phyloP scores from a whole-genome alignment of 2,113 vertebrate species.

The Nibea albiflora region DNA sequence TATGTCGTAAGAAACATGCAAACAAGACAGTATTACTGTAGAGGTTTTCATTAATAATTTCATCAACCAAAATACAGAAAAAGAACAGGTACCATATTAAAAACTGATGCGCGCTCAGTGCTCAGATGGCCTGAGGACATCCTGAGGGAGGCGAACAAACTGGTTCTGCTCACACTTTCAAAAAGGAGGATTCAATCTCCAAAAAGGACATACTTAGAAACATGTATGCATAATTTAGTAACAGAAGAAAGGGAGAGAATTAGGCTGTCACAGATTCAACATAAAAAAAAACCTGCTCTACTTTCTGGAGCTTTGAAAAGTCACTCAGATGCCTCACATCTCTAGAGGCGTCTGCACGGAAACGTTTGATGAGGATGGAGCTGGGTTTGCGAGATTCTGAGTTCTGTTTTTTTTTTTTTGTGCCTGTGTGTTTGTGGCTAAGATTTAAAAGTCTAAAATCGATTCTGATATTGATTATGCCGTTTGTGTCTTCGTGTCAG shows the following conservation, averaged over 20 bases:
- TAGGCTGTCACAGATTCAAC: conserved; percentile 43
- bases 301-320: conserved; percentile 57
- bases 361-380: neutral
- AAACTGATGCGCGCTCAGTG: neutral
- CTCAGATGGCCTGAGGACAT: conserved; percentile 11
- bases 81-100: neutral
- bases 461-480: conserved; percentile 25
- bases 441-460: conserved; percentile 11
- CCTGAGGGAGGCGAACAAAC: conserved; percentile 27
- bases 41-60: neutral
- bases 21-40: neutral
- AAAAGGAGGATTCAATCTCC: conserved; percentile 30
- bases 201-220: conserved; percentile 48
- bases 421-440: neutral
- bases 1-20: neutral
- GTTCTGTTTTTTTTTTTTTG: neutral
- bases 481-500: neutral
- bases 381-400: neutral
- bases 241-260: conserved; percentile 25
- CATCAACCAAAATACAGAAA: neutral
- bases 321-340: conserved; percentile 14
- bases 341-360: conserved; percentile 27
- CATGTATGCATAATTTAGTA: conserved; percentile 60
- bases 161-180: conserved; percentile 33
- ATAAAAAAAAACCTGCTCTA: conserved; percentile 55